These are phyloP conservation scores for Uloborus plumipes DNA, from an alignment of 2,888 invertebrate species.

Conservation along the genomic window DNA sequence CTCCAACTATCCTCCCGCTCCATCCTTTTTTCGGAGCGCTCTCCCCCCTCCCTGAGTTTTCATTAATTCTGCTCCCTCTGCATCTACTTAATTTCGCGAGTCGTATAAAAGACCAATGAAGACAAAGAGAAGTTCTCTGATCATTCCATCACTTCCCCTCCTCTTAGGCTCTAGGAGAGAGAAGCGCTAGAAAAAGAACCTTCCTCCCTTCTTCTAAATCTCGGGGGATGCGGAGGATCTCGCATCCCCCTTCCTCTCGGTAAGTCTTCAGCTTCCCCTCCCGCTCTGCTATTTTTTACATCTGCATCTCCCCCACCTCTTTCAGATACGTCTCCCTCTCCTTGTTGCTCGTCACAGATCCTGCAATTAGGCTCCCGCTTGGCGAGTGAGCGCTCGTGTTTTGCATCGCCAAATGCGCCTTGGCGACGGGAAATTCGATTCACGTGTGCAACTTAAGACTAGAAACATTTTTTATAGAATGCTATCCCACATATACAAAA, in stretches of 20 bases:
- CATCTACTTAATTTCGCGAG: constrained; percentile 59
- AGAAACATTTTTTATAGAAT: too few species aligned
- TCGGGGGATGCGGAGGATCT: constrained; percentile 32
- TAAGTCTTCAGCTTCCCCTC: constrained; percentile 20
- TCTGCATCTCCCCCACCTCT: constrained; percentile 26
- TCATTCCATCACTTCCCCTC: constrained; percentile 32
- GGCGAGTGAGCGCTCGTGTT: constrained; percentile 9
- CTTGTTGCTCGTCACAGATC: constrained; percentile 18
- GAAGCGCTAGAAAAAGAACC: constrained; percentile 57
- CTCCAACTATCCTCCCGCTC: constrained; percentile 29
- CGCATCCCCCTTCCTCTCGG: constrained; percentile 13
- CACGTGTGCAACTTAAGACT: too few species aligned
- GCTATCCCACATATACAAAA: too few species aligned
- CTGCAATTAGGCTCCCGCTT: background rate
- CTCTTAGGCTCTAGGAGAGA: constrained; percentile 51
- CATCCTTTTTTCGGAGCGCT: constrained; percentile 15
- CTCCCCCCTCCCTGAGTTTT: constrained; percentile 39
- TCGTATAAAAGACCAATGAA: constrained; percentile 59
- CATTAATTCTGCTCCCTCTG: constrained; percentile 50
- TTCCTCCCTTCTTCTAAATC: constrained; percentile 38
- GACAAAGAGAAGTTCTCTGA: constrained; percentile 42
- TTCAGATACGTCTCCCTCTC: constrained; percentile 35
- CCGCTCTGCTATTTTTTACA: constrained; percentile 32
- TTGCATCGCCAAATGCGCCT: background rate
- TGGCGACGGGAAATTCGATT: too few species aligned